Evolutionary conservation across 2,797 vertebrate genomes (phyloP).

Genomic region (Labroides dimidiatus): DNA sequence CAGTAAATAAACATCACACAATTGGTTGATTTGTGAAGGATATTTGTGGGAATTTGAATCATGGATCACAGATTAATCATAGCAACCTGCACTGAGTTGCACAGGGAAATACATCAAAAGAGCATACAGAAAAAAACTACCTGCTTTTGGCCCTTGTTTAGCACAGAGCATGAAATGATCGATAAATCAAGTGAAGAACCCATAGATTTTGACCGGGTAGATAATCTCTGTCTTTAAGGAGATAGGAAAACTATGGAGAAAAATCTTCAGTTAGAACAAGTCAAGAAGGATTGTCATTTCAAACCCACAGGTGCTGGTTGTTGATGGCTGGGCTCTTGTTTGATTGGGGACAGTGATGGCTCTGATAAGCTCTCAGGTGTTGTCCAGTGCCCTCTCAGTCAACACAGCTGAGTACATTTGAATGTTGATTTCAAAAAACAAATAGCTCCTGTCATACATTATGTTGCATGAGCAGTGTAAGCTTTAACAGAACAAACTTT

Average conservation of each 20-base stretch:
- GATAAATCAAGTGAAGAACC: constrained; percentile 82
- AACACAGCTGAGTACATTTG: constrained; percentile 3
- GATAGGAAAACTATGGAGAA: constrained; percentile 81
- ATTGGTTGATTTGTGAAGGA: constrained; percentile 28
- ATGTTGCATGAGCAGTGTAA: background rate
- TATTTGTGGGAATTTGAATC: constrained; percentile 33
- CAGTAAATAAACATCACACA: constrained; percentile 10
- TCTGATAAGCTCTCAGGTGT: background rate
- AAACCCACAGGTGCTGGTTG: constrained; percentile 49
- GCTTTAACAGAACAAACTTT: background rate
- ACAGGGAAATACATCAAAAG: constrained; percentile 68
- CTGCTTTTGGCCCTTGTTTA: constrained; percentile 80
- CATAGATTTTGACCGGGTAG: constrained; percentile 84
- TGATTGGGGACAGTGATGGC: constrained; percentile 9
- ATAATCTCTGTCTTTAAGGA: constrained; percentile 84
- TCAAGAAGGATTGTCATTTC: constrained; percentile 57
- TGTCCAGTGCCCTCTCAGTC: constrained; percentile 23
- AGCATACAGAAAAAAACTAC: constrained; percentile 81
- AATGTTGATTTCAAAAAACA: background rate
- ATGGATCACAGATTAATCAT: constrained; percentile 42
- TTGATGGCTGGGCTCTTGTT: constrained; percentile 76
- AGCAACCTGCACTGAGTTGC: constrained; percentile 47
- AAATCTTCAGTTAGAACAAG: constrained; percentile 79
- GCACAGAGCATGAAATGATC: constrained; percentile 82
- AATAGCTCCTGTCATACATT: background rate